phyloP scores from a whole-genome alignment of 1,140 invertebrate genomes.

The Neodiprion fabricii region DNA sequence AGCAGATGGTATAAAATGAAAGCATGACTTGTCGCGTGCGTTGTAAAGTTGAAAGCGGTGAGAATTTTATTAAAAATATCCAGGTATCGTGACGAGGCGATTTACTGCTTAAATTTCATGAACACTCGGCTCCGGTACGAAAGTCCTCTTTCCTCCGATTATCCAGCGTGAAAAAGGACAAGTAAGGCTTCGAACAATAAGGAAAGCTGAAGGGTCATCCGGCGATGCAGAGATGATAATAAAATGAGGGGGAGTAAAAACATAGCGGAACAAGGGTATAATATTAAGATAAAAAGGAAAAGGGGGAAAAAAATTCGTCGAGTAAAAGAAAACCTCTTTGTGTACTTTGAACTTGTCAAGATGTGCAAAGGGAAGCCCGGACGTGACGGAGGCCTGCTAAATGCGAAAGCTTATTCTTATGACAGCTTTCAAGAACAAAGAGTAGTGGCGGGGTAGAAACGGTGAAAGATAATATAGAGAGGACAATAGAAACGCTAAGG shows the following conservation, averaged over 20 bases:
- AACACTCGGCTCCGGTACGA: not conserved
- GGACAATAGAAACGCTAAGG: not conserved
- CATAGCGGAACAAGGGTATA: not conserved
- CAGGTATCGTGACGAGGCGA: no score
- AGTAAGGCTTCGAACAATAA: not conserved
- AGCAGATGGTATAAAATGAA: no score
- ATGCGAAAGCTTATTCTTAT: constrained; percentile 16
- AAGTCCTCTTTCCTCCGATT: not conserved
- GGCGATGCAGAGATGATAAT: not conserved
- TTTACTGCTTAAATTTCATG: no score
- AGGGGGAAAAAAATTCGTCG: not conserved
- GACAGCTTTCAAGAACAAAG: constrained; percentile 8
- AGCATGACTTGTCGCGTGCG: no score
- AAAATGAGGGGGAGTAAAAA: not conserved
- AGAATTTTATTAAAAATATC: no score
- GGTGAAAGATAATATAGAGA: not conserved
- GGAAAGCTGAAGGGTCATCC: not conserved
- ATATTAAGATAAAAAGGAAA: not conserved
- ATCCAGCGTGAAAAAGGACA: not conserved
- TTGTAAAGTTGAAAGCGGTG: no score
- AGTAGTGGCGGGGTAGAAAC: not conserved
- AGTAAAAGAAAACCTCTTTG: constrained; percentile 6
- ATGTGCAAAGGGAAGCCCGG: not conserved
- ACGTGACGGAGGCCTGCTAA: not conserved
- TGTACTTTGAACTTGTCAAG: constrained; percentile 9